phyloP scores from a whole-genome alignment of 2,797 vertebrate genomes.

The Balearica regulorum region DNA sequence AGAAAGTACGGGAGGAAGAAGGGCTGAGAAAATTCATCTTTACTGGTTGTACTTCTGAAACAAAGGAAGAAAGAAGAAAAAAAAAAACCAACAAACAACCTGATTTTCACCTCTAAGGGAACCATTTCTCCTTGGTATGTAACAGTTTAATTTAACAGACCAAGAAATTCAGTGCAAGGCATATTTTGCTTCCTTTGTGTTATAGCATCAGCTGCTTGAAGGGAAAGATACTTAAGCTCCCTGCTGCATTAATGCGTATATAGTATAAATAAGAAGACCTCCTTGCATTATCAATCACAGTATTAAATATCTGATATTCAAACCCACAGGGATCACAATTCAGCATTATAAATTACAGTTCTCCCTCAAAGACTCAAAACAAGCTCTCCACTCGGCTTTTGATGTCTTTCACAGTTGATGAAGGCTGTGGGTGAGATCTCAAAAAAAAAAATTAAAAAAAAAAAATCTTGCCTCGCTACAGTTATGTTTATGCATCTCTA shows the following conservation, averaged over 20 bases:
- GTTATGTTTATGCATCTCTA: background rate
- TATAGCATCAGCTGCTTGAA: background rate
- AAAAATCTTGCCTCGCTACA: background rate
- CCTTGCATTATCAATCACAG: background rate
- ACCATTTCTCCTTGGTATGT: background rate
- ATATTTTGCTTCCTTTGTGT: background rate
- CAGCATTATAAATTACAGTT: constrained; percentile 31
- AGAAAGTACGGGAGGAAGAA: background rate
- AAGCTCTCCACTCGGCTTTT: background rate
- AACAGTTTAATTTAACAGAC: background rate
- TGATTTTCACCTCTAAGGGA: background rate
- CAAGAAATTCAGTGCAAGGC: background rate
- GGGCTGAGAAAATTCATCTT: background rate
- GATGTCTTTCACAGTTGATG: background rate
- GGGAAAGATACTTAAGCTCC: background rate
- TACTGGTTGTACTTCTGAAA: background rate
- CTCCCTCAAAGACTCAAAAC: background rate
- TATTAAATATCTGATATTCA: constrained; percentile 23
- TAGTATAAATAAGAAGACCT: background rate
- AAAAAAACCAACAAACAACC: too few relatives aligned
- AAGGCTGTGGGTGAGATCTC: background rate
- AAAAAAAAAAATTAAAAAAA: background rate
- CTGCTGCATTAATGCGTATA: background rate
- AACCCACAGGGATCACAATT: background rate
- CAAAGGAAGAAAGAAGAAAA: background rate